Percentiles rank a stretch among this genome's conserved stretches.
These are phyloP conservation scores for Fulmarus glacialis DNA, from an alignment of 2,113 vertebrate species.

Conservation along the genomic window DNA sequence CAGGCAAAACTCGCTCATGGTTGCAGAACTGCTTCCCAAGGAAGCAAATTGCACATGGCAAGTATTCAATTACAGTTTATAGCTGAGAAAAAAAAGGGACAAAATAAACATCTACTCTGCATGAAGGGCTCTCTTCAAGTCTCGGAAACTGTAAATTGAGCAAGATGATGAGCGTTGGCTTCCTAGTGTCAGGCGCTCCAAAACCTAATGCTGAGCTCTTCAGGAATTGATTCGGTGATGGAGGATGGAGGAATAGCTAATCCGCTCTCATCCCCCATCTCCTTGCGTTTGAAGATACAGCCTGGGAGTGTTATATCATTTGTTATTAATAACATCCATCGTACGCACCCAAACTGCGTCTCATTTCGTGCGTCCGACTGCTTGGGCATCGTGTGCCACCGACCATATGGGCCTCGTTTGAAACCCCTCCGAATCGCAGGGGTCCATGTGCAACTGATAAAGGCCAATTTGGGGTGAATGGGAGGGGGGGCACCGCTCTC, in stretches of 20 bases:
- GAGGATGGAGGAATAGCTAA: neutral
- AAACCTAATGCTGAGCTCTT: neutral
- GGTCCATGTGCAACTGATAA: conserved; percentile 79
- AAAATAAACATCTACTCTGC: neutral
- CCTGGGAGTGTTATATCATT: conserved; percentile 9
- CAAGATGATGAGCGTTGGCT: neutral
- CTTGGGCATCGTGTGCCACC: conserved; percentile 60
- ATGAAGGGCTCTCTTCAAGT: neutral
- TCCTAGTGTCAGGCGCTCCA: neutral
- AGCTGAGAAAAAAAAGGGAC: neutral
- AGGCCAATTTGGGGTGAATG: conserved; percentile 64
- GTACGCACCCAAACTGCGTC: conserved; percentile 21
- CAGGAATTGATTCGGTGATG: neutral
- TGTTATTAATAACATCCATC: conserved; percentile 61
- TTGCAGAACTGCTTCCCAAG: neutral
- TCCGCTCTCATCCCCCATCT: neutral
- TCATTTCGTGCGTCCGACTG: conserved; percentile 45
- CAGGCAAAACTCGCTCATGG: neutral
- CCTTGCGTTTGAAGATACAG: neutral
- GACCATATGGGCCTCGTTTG: conserved; percentile 76
- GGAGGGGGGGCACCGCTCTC: conserved; percentile 26
- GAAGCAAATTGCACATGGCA: neutral
- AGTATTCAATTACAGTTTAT: neutral
- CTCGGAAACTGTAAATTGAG: neutral
- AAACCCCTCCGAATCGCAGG: conserved; percentile 50